A percentile compares a stretch with the other conserved stretches of the same genome.
Evolutionary conservation across 2,113 vertebrate genomes (phyloP).

Genomic region (Oplegnathus fasciatus): DNA sequence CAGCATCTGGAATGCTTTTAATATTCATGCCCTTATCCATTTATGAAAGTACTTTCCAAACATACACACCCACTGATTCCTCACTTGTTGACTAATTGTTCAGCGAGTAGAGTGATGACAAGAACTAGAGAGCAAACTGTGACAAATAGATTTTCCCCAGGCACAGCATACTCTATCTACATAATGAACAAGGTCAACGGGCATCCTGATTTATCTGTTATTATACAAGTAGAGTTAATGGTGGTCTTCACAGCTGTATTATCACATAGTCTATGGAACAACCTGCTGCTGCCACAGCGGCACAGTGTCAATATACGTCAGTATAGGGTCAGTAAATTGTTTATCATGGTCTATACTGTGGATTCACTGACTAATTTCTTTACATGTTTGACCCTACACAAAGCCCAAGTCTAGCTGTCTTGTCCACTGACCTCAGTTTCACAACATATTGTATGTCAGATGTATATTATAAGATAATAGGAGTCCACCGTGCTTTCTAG

Average conservation of each 20-base stretch:
- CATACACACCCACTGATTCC: slow-evolving; percentile 54
- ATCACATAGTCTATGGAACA: neutral
- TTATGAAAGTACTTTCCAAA: slow-evolving; percentile 64
- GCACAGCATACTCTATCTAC: slow-evolving; percentile 37
- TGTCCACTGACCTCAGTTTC: neutral
- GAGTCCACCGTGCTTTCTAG: neutral
- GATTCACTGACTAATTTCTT: neutral
- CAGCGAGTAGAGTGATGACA: slow-evolving; percentile 35
- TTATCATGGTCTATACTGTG: neutral
- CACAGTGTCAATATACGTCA: neutral
- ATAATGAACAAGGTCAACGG: slow-evolving; percentile 66
- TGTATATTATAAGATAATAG: neutral
- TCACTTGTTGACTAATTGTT: slow-evolving; percentile 70
- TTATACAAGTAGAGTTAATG: slow-evolving; percentile 30
- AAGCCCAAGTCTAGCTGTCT: neutral
- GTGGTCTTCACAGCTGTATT: slow-evolving; percentile 10
- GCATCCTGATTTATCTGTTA: slow-evolving; percentile 40
- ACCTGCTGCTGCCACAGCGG: slow-evolving; percentile 1
- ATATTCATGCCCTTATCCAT: slow-evolving; percentile 64
- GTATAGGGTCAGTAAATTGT: neutral
- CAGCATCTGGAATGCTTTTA: slow-evolving; percentile 70
- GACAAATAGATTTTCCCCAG: slow-evolving; percentile 58
- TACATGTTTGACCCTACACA: neutral
- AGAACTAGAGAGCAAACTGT: slow-evolving; percentile 56
- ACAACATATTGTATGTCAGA: neutral